These are phyloP conservation scores for Rutpela maculata DNA, from an alignment of 2,888 invertebrate genomes.

Conservation along the genomic window DNA sequence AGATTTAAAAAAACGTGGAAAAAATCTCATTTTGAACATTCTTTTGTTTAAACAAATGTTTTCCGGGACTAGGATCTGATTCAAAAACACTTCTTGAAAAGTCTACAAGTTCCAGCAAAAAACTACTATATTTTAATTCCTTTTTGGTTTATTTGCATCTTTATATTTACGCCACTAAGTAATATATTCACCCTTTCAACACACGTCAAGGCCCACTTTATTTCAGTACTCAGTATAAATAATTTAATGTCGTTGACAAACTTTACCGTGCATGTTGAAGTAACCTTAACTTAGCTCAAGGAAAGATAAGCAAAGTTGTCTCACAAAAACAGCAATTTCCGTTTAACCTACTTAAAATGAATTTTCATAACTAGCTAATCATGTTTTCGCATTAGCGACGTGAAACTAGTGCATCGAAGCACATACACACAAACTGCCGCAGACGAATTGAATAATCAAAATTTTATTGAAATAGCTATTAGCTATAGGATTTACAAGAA, in stretches of 20 bases:
- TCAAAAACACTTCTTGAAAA: too few species aligned
- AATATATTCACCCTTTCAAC: background rate
- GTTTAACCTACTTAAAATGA: constrained; percentile 20
- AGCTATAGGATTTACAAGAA: background rate
- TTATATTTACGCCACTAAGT: too few species aligned
- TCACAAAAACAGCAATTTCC: constrained; percentile 17
- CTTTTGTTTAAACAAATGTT: too few species aligned
- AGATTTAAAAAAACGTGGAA: too few species aligned
- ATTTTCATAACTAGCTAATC: constrained; percentile 8
- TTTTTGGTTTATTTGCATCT: too few species aligned
- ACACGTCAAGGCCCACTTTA: background rate
- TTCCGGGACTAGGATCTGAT: too few species aligned
- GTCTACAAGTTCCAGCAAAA: too few species aligned
- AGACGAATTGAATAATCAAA: background rate
- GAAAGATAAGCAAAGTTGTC: constrained; percentile 17
- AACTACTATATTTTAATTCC: too few species aligned
- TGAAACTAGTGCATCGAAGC: background rate
- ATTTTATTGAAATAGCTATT: background rate
- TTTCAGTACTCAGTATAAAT: background rate
- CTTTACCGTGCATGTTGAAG: constrained; percentile 8
- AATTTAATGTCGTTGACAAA: background rate
- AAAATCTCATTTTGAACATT: too few species aligned
- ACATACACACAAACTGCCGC: background rate
- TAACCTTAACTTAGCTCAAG: constrained; percentile 8
- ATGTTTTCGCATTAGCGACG: background rate